These are phyloP conservation scores for Akabosia matsudoensis DNA, from an alignment of 1,140 invertebrate species.

Conservation along the genomic window DNA sequence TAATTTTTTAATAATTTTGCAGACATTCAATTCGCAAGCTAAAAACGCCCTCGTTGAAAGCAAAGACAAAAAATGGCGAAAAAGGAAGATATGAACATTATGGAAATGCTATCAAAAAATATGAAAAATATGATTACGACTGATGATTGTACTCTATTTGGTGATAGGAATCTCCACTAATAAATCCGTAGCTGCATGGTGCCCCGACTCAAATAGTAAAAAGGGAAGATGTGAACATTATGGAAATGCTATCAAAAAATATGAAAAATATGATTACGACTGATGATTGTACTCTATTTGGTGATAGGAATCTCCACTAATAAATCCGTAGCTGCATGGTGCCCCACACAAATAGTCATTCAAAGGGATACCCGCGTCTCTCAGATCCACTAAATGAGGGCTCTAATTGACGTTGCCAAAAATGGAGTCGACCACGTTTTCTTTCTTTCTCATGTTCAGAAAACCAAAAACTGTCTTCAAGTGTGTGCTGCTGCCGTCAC, in stretches of 20 bases:
- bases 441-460: not conserved
- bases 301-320: constrained; percentile 10
- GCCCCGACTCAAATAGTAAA: not conserved
- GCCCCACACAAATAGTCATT: not conserved
- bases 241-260: not conserved
- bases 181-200: constrained; percentile 16
- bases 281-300: constrained; percentile 10
- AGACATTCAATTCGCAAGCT: too few species aligned
- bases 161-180: constrained; percentile 10
- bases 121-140: not conserved
- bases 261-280: not conserved
- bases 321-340: constrained; percentile 16
- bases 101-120: not conserved
- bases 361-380: constrained; percentile 1
- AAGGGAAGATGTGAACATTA: not conserved
- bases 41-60: too few species aligned
- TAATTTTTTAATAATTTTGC: too few species aligned
- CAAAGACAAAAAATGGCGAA: too few species aligned
- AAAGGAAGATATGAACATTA: not conserved
- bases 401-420: constrained; percentile 17
- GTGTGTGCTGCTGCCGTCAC: too few species aligned
- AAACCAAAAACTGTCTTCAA: not conserved
- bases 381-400: constrained; percentile 6
- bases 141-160: constrained; percentile 10
- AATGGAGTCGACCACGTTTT: not conserved